A percentile compares a stretch with the other conserved stretches of the same genome.
phyloP scores from a whole-genome alignment of 2,888 invertebrate species.

The Drosophila affinis region DNA sequence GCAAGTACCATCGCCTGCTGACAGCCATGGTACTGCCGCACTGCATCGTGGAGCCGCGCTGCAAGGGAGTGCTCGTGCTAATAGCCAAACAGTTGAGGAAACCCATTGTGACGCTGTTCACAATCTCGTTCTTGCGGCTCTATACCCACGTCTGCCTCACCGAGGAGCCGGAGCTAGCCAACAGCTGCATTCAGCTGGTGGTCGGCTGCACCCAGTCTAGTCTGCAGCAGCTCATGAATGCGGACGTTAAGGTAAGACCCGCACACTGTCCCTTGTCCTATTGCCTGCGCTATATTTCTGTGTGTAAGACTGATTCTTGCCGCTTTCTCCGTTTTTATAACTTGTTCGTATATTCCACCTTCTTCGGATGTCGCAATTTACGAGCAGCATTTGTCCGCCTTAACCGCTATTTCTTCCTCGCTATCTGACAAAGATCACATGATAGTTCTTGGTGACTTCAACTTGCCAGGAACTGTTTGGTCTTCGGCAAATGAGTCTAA shows the following conservation, averaged over 20 bases:
- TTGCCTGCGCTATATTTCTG: neutral
- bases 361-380: too few relatives aligned
- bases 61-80: constrained; percentile 85
- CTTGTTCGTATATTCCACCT: too few relatives aligned
- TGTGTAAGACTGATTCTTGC: too few relatives aligned
- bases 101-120: constrained; percentile 85
- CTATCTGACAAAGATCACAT: too few relatives aligned
- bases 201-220: constrained; percentile 86
- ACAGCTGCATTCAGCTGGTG: constrained; percentile 87
- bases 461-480: too few relatives aligned
- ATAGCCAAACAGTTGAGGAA: constrained; percentile 79
- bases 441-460: too few relatives aligned
- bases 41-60: constrained; percentile 84
- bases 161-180: constrained; percentile 86
- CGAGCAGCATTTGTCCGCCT: too few relatives aligned
- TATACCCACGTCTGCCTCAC: constrained; percentile 89
- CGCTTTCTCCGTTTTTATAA: too few relatives aligned
- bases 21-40: constrained; percentile 87
- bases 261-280: neutral
- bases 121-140: constrained; percentile 88
- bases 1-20: constrained; percentile 88
- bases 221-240: constrained; percentile 86
- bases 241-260: constrained; percentile 84
- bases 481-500: too few relatives aligned
- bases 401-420: too few relatives aligned